Evolutionary conservation across 2,888 invertebrate species (phyloP), one percentile per base, ranked within the genome.

Genomic region (Drosophila parthenogenetica): DNA sequence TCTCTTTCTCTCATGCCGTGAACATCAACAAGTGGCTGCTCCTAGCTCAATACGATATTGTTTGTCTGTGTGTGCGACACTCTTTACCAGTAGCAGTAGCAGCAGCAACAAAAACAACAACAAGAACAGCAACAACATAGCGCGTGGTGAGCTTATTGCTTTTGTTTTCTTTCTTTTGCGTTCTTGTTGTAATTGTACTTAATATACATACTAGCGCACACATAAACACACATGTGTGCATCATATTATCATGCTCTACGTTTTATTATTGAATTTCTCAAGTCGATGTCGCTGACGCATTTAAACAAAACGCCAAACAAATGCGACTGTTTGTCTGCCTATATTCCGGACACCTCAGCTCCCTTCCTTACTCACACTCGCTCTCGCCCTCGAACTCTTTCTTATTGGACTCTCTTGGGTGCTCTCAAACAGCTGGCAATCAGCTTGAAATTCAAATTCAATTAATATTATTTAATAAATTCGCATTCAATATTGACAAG

Each of bases 211-310:
- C 29, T 29, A 29, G 8, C 25, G 5, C 39, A 14, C 7, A 39
- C 39, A 39, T 39, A 29, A 29, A 7, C 39, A 29, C 7, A 14
- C 39, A n/a, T 39, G 39, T 40, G 35, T 35, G 35, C 35, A 35
- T 35, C 57, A 55, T 61, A 81, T 84, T 81, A 84, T 87, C 85
- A 79, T 70, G 79, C 66, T 81, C 57, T 81, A 69, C 82, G 57
- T 79, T 81, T 79, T 70, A 69, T 73, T 83, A 83, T 83, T 88
- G 89, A 83, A 83, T 83, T 83, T 88, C 88, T 83, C 53, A 68
- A 65, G 77, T 67, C 40, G 65, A 45, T 46, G 43, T 40, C 29
- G 51, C 71, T 82, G 87, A 82, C 82, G 88, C 88, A 83, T 88
- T 54, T 77, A 68, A 55, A 72, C 29, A 29, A 65, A 77, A 77